phyloP scores from a whole-genome alignment of 2,888 invertebrate genomes.

The Gari tellinella region DNA sequence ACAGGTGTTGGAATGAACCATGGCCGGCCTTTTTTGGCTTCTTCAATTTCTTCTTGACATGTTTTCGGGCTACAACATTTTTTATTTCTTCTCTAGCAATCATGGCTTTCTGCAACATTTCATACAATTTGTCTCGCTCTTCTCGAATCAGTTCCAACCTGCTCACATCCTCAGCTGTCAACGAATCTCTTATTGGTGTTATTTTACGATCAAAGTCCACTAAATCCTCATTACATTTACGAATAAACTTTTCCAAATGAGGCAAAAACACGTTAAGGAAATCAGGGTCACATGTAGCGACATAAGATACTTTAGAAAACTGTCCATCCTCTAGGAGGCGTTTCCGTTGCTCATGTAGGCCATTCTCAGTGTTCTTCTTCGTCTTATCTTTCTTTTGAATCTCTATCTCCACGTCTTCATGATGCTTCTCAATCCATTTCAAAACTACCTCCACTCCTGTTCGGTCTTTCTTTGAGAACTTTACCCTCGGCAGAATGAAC shows the following conservation, averaged over 20 bases:
- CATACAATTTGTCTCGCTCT: slow-evolving; percentile 63
- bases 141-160: slow-evolving; percentile 48
- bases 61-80: slow-evolving; percentile 66
- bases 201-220: slow-evolving; percentile 66
- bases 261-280: slow-evolving; percentile 65
- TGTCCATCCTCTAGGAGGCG: slow-evolving; percentile 60
- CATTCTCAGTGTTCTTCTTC: slow-evolving; percentile 64
- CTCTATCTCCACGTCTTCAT: slow-evolving; percentile 56
- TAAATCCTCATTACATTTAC: slow-evolving; percentile 57
- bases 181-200: slow-evolving; percentile 54
- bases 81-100: slow-evolving; percentile 73
- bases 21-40: slow-evolving; percentile 23
- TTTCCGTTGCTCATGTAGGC: slow-evolving; percentile 64
- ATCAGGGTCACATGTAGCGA: slow-evolving; percentile 59
- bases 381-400: slow-evolving; percentile 66
- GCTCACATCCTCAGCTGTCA: slow-evolving; percentile 26
- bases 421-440: slow-evolving; percentile 47
- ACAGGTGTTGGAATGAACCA: slow-evolving; percentile 71
- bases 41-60: slow-evolving; percentile 45
- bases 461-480: slow-evolving; percentile 65
- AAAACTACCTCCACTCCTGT: slow-evolving; percentile 56
- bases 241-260: slow-evolving; percentile 73
- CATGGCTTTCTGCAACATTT: slow-evolving; percentile 57
- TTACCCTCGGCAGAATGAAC: slow-evolving; percentile 75
- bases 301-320: slow-evolving; percentile 61